A percentile compares a stretch with the other conserved stretches of the same genome.
Conservation (phyloP, 2,797 vertebrate species). For the Orestias chungarensis region DNA sequence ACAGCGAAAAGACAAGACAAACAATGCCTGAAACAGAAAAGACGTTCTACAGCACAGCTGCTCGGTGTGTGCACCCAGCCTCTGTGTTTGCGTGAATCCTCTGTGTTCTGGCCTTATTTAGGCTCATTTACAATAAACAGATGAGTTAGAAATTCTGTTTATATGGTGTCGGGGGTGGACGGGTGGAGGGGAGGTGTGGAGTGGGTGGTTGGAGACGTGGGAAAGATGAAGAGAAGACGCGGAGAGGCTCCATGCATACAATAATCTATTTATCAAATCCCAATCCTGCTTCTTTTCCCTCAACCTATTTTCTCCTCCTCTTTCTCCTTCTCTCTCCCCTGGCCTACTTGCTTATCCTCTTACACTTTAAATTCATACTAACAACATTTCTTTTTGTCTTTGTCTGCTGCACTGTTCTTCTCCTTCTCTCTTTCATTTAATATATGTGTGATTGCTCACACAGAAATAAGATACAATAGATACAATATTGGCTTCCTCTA, state of each 20-base stretch:
- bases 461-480: constrained; percentile 56
- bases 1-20: constrained; percentile 54
- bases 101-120: constrained; percentile 67
- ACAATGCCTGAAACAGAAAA: constrained; percentile 56
- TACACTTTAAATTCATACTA: constrained; percentile 68
- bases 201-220: constrained; percentile 46
- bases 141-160: constrained; percentile 69
- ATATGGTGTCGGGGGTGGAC: constrained; percentile 56
- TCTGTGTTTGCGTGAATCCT: constrained; percentile 49
- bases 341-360: constrained; percentile 71
- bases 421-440: constrained; percentile 44
- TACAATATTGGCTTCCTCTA: constrained; percentile 55
- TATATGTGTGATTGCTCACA: constrained; percentile 54
- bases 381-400: constrained; percentile 29
- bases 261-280: constrained; percentile 76
- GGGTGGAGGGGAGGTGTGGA: constrained; percentile 33
- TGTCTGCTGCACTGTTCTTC: constrained; percentile 17
- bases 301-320: constrained; percentile 58
- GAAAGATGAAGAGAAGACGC: constrained; percentile 54
- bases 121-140: constrained; percentile 70
- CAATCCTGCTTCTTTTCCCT: constrained; percentile 50
- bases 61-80: constrained; percentile 15
- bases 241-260: constrained; percentile 62
- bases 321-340: constrained; percentile 59
- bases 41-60: constrained; percentile 39